Conservation (phyloP, 2,797 vertebrate species). For the Anas bahamensis region DNA sequence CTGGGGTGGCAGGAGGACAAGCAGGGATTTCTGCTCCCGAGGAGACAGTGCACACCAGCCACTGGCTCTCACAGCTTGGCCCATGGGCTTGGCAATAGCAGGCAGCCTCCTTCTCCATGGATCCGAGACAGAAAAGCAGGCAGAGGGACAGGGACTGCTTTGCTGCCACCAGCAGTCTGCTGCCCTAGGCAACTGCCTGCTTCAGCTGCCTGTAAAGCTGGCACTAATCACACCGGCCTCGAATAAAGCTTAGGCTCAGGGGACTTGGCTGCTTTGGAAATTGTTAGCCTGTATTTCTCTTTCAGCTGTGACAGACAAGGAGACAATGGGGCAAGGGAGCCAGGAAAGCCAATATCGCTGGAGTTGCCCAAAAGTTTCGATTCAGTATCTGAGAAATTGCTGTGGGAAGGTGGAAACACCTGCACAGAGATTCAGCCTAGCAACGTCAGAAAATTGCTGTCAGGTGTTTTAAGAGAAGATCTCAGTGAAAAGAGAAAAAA, state of each 20-base stretch:
- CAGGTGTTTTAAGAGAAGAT: neutral
- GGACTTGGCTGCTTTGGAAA: neutral
- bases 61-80: neutral
- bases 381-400: neutral
- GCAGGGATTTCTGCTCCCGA: neutral
- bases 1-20: fast-evolving
- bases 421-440: neutral
- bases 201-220: neutral
- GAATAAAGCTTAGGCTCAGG: neutral
- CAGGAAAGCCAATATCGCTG: neutral
- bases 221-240: neutral
- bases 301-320: neutral
- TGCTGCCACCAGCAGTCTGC: slow-evolving; percentile 7
- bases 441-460: neutral
- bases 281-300: neutral
- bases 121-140: neutral
- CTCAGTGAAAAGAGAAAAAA: neutral
- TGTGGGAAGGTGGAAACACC: neutral
- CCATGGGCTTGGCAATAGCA: neutral
- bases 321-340: neutral
- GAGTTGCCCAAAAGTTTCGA: neutral
- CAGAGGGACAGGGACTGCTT: neutral
- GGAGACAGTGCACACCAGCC: neutral
- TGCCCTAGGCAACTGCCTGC: neutral
- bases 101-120: neutral